Percentiles rank a stretch among this genome's conserved stretches.
Evolutionary conservation across 2,888 invertebrate genomes (phyloP).

Genomic region (Pammene aurita): DNA sequence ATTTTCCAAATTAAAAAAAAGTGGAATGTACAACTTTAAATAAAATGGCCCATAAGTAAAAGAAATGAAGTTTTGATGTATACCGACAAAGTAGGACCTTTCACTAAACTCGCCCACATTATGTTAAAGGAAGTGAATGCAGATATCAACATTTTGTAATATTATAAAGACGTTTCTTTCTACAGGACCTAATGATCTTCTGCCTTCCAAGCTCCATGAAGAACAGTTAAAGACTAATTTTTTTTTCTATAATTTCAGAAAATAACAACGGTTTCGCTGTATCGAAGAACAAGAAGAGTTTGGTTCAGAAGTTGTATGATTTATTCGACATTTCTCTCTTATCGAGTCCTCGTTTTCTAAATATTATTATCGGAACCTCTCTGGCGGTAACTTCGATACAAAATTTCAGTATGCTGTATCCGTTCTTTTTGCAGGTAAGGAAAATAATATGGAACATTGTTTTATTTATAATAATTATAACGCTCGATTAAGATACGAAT

Average conservation of each 20-base stretch:
- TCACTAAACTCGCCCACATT: background rate
- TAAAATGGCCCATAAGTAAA: too few species aligned
- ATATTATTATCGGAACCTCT: constrained; percentile 86
- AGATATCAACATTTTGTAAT: background rate
- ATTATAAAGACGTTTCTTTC: background rate
- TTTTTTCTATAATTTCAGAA: constrained; percentile 52
- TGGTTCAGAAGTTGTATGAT: constrained; percentile 65
- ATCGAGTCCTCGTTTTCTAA: constrained; percentile 85
- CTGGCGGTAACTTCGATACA: constrained; percentile 86
- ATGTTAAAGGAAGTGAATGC: background rate
- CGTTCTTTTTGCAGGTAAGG: constrained; percentile 85
- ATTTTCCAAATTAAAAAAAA: too few species aligned
- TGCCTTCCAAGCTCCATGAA: constrained; percentile 1
- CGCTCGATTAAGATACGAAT: too few species aligned
- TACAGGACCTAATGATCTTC: constrained; percentile 24
- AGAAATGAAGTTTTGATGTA: too few species aligned
- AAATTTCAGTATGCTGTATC: constrained; percentile 88
- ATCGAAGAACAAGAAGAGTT: constrained; percentile 49
- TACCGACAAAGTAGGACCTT: too few species aligned
- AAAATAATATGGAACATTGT: background rate
- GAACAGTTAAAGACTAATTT: constrained; percentile 12
- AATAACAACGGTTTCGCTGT: constrained; percentile 34
- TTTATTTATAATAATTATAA: constrained; percentile 3
- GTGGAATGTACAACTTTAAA: too few species aligned
- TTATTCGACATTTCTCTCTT: constrained; percentile 86